Conservation (phyloP, 1,140 invertebrate species). For the Hycleus cichorii region DNA sequence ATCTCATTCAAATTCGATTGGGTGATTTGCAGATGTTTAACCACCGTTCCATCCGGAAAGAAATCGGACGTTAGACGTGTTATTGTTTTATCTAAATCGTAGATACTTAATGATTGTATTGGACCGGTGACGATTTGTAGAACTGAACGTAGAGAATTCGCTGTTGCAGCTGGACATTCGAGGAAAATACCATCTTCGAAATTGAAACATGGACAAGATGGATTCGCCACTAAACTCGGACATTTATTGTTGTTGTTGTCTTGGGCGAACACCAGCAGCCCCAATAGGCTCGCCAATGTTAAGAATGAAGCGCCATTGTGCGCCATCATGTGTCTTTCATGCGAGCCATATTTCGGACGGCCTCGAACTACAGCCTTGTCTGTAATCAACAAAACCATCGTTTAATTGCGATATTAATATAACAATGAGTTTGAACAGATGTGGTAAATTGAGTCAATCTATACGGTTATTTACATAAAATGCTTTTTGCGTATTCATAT, state of each 20-base stretch:
- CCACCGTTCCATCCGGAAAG: conserved; percentile 63
- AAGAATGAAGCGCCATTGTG: conserved; percentile 26
- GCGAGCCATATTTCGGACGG: conserved; percentile 4
- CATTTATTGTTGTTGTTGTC: conserved; percentile 40
- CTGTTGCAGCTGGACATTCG: conserved; percentile 75
- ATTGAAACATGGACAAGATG: conserved; percentile 82
- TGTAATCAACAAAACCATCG: neutral
- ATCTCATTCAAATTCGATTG: conserved; percentile 70
- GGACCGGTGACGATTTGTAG: conserved; percentile 50
- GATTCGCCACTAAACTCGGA: conserved; percentile 61
- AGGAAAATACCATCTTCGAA: conserved; percentile 84
- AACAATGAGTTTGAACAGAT: conserved; percentile 4
- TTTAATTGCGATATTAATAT: neutral
- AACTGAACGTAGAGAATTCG: conserved; percentile 42
- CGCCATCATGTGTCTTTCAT: conserved; percentile 26
- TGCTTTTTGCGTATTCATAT: conserved; percentile 15
- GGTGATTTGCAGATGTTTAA: conserved; percentile 74
- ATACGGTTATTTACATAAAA: conserved; percentile 6
- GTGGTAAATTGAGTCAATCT: conserved; percentile 14
- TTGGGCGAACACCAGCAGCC: conserved; percentile 17
- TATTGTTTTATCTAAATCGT: conserved; percentile 71
- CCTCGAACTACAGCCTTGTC: neutral
- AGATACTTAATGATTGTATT: conserved; percentile 79
- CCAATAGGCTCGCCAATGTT: conserved; percentile 19
- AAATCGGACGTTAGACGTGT: conserved; percentile 60